Base-by-base conservation (phyloP, 1,140 invertebrate species). In the Rhynchophorus ferrugineus region DNA sequence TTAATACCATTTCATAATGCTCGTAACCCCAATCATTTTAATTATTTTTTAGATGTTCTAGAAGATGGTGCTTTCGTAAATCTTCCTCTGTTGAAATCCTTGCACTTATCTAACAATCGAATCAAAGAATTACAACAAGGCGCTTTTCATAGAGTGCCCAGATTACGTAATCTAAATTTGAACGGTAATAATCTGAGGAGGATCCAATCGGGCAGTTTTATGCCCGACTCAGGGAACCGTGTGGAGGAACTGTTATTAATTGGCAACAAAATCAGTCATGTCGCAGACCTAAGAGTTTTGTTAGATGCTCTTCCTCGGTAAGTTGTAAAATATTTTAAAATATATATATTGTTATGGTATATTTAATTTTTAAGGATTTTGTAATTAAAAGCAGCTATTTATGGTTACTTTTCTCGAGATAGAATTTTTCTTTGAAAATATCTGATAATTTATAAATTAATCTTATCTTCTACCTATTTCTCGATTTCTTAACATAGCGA, bases 51-150 rank as follows among this genome's bases (percentile, higher is more conserved):
- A 6, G 78, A 79, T 37, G 75, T 77, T 51, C 69, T 93, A 1
- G 75, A 74, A 22, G 87, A 89, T 69, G 85, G 79, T 0, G 82
- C 84, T 1, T 91, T 93, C 67, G 83, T 88, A 1, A 87, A 91
- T 68, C 71, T 90, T 42, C 78, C 83, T 0, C 77, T 79, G 54
- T 70, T 91, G 7, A 77, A 79, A 42, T 79, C 79, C 46, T 49
- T 93, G 19, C 79, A 80, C 52, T 62, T 93, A 6, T 80, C 83
- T 2, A 76, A 79, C 48, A 91, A 91, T 65, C 71, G 77, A 21
- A 89, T 92, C 11, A 79, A 75, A 5, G 81, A 85, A 59, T 77
- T 92, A 38, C 79, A 82, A 52, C 78, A 83, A 55, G 85, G 86
- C 3, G 83, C 88, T 5, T 89, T 92, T 62, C 79, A 89, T 61